phyloP scores from a whole-genome alignment of 2,797 vertebrate genomes.

The Bradypodion pumilum region DNA sequence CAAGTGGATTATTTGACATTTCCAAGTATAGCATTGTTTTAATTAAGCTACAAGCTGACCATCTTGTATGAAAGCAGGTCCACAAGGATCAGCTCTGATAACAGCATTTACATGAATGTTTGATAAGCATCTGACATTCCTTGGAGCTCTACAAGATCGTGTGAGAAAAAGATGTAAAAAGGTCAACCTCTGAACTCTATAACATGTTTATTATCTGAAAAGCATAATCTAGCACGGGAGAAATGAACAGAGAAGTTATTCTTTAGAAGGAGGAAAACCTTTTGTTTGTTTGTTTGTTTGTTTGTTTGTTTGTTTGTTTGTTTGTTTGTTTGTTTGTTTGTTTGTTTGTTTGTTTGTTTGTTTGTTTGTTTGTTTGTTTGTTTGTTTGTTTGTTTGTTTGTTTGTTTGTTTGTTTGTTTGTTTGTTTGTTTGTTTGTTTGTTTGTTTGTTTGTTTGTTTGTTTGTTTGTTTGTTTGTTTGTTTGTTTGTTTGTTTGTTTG shows the following conservation, averaged over 20 bases:
- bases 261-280: neutral
- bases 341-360: no score
- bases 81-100: constrained; percentile 69
- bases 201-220: constrained; percentile 72
- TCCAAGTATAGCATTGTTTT: constrained; percentile 56
- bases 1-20: constrained; percentile 51
- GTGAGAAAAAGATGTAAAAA: constrained; percentile 73
- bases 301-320: no score
- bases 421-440: no score
- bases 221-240: constrained; percentile 61
- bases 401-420: no score
- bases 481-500: no score
- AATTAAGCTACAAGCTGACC: constrained; percentile 71
- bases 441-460: no score
- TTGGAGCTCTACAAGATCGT: constrained; percentile 65
- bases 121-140: constrained; percentile 77
- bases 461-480: no score
- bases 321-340: no score
- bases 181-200: constrained; percentile 63
- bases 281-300: no score
- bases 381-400: no score
- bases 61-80: constrained; percentile 54
- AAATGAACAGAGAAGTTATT: constrained; percentile 58
- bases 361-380: no score
- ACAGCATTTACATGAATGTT: constrained; percentile 77